Base-by-base conservation (phyloP, 2,113 vertebrate species). In the Pagrus major region DNA sequence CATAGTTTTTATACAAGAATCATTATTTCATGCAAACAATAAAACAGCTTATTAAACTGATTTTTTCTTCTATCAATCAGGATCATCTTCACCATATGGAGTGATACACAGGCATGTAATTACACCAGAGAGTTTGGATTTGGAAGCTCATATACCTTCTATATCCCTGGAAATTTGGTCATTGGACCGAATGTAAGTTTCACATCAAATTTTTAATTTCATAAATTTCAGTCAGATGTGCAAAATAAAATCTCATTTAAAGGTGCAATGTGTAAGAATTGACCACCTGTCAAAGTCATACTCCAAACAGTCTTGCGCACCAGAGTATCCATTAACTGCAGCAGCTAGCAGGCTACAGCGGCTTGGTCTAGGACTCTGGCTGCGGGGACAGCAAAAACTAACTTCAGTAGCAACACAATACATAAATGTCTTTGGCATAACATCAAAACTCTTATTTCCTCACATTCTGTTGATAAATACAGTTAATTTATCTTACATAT, bases 71-170 rank as follows among this genome's bases (percentile, higher is more conserved):
- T 61, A 23, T n/a, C 75, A 0, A 41, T 47, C 78, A 95, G 95
- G 55, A 4, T 20, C 21, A 74, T 9, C 8, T 95, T 95, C 60
- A 85, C 16, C 20, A 76, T 96, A 66, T 10, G 0, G 23, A 66
- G 16, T n/a, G 83, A 25, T 11, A 41, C 39, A 23, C 20, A 87
- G 55, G 88, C 82, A 1, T 97, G 96, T 80, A 1, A 16, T 25
- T 35, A 1, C 59, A 91, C 92, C 42, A 21, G 11, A 3, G 0
- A 52, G 1, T 93, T 98, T 82, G 95, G 93, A 71, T 98, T 94
- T 72, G 97, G 97, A 42, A 92, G 96, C 75, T 96, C 95, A 1
- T 96, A 91, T n/a, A 97, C 96, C 2, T 93, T 96, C 71, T 58
- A 97, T 27, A 86, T 98, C 20, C 58, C 86, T 54, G 89, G 66